Conservation (phyloP, 2,113 vertebrate genomes). For the Periophthalmus modestus region DNA sequence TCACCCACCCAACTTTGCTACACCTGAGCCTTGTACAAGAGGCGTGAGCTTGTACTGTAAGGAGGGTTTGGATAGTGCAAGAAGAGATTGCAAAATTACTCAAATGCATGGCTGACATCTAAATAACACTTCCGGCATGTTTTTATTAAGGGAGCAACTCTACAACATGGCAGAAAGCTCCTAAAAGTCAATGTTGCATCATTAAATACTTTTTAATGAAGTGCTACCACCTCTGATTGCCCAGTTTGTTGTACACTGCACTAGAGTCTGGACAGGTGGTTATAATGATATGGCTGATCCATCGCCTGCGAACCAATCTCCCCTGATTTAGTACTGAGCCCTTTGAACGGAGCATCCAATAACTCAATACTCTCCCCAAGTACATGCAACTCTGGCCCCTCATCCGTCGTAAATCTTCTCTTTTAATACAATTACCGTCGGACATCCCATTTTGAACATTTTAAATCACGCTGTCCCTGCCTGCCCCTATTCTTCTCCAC, state of each 20-base stretch:
- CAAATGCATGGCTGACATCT: no score
- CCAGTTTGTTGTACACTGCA: not conserved
- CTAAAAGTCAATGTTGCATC: no score
- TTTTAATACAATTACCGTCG: constrained; percentile 5
- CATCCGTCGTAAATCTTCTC: not conserved
- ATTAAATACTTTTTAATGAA: no score
- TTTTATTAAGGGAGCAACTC: no score
- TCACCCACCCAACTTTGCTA: no score
- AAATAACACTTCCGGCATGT: no score
- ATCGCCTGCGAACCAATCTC: not conserved
- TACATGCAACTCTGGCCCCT: not conserved
- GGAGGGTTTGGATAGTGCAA: no score
- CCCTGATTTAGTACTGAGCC: not conserved
- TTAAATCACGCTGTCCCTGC: not conserved
- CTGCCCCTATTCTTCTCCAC: not conserved
- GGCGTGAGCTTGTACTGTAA: no score
- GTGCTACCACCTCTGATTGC: no score
- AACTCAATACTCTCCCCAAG: not conserved
- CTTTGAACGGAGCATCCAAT: not conserved
- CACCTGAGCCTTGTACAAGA: no score
- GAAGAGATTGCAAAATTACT: no score
- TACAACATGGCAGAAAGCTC: no score
- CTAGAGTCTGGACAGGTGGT: not conserved
- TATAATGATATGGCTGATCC: not conserved
- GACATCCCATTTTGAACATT: not conserved